These are phyloP conservation scores for Aspidiotus destructor DNA, from an alignment of 2,888 invertebrate species.

Conservation along the genomic window DNA sequence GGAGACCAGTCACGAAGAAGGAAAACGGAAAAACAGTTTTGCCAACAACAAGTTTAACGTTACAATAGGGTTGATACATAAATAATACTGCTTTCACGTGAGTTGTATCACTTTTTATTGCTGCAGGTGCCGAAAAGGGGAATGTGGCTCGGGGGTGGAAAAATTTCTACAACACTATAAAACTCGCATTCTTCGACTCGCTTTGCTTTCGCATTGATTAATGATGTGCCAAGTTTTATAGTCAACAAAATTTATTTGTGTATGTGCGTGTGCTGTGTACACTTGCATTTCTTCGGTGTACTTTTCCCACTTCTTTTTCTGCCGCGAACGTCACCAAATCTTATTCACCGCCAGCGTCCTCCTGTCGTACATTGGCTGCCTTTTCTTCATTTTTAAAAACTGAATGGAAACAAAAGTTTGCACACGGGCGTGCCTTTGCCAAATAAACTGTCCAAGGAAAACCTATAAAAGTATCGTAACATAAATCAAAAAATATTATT, in stretches of 20 bases:
- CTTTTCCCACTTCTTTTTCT: slow-evolving; percentile 1
- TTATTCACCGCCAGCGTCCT: neutral
- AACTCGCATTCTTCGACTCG: slow-evolving; percentile 30
- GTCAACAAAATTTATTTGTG: slow-evolving; percentile 32
- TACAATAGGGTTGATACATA: slow-evolving; percentile 31
- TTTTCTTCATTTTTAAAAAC: slow-evolving; percentile 1
- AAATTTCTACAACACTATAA: slow-evolving; percentile 32
- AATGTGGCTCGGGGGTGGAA: neutral
- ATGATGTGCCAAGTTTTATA: slow-evolving; percentile 33
- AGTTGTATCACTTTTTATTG: slow-evolving; percentile 31
- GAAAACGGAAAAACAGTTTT: slow-evolving; percentile 5
- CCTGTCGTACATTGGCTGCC: neutral
- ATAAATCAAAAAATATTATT: slow-evolving; percentile 26
- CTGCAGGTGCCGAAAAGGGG: slow-evolving; percentile 15
- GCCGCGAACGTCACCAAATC: neutral
- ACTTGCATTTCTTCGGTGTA: slow-evolving; percentile 16
- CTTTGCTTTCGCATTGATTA: slow-evolving; percentile 26
- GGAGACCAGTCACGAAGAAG: neutral
- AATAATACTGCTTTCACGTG: slow-evolving; percentile 33
- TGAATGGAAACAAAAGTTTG: slow-evolving; percentile 10
- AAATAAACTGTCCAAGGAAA: slow-evolving; percentile 8
- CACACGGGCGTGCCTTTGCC: slow-evolving; percentile 13
- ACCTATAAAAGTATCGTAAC: slow-evolving; percentile 28
- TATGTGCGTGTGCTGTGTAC: slow-evolving; percentile 30
- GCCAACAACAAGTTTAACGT: slow-evolving; percentile 32